Evolutionary conservation across 2,797 vertebrate genomes (phyloP), one percentile per base, ranked within the genome.

Genomic region (Masticophis lateralis): DNA sequence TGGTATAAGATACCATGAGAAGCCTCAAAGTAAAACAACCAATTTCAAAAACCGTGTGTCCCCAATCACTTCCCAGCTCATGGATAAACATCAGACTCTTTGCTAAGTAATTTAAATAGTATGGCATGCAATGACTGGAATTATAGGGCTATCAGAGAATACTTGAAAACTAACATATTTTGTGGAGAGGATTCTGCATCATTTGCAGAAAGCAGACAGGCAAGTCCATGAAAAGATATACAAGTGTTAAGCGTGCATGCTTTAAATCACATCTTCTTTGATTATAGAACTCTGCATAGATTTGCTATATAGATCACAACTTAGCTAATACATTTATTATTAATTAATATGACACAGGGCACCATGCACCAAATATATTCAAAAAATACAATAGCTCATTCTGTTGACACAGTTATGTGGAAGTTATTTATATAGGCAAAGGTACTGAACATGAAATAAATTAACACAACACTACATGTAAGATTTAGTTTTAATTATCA

Each of bases 361-460:
- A 79, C 9, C 20, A 43, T 90, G 25, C 69, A 87, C 5, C 16
- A 87, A 69, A 43, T 37, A 59, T 28, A 74, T 43, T 25, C 43
- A 37, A 63, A 66, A 43, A 9, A 27, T 47, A 16, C 12, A 51
- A 20, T 27, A 89, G 2, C 61, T 74, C 55, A 91, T 43, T 89
- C 69, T 91, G 53, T 57, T 91, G 69, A 32, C 69, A 87, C 53
- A 88, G 14, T 16, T 90, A 90, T 55, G 10, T n/a, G 6, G 28
- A 69, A 79, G n/a, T 55, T 60, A 88, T 47, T 83, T 6, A 57
- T 47, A 63, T 10, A 53, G 10, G 51, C 59, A 66, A 2, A 11
- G 32, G 18, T 89, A 89, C n/a, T 89, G 32, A 37, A 18, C 20
- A 91, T 88, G 83, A 57, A 86, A 86, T 92, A 87, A 89, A 93